Evolutionary conservation across 2,888 invertebrate species (phyloP).

Genomic region (Cantharis rustica): DNA sequence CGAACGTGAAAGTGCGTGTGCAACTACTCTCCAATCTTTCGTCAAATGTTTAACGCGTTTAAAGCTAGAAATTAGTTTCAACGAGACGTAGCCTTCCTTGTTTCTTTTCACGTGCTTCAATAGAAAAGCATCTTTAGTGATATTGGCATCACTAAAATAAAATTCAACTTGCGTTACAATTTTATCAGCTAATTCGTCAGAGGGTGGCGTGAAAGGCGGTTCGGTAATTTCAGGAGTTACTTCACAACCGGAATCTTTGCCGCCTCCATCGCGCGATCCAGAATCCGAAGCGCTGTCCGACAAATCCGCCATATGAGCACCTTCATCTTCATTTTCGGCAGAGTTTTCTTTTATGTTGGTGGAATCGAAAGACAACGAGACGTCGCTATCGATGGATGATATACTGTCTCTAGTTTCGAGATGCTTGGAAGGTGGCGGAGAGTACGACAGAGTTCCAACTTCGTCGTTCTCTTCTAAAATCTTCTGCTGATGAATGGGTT

Average conservation of each 20-base stretch:
- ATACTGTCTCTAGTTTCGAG: constrained; percentile 65
- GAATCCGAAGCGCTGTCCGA: constrained; percentile 70
- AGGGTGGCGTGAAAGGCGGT: constrained; percentile 70
- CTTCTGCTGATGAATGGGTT: constrained; percentile 46
- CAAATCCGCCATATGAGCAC: constrained; percentile 64
- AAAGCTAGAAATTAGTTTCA: constrained; percentile 94
- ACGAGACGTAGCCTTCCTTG: constrained; percentile 93
- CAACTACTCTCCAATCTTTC: constrained; percentile 92
- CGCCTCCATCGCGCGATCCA: constrained; percentile 65
- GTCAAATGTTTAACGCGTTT: constrained; percentile 93
- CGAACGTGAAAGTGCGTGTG: constrained; percentile 79
- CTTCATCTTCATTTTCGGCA: constrained; percentile 61
- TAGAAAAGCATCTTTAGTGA: constrained; percentile 93
- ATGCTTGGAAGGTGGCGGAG: constrained; percentile 56
- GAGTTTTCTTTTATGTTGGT: constrained; percentile 38
- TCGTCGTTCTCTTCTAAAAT: constrained; percentile 51
- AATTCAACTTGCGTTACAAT: constrained; percentile 91
- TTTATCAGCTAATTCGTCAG: constrained; percentile 76
- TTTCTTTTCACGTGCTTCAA: constrained; percentile 93
- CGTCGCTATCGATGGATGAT: constrained; percentile 66
- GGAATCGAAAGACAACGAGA: constrained; percentile 61
- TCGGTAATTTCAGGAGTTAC: constrained; percentile 60
- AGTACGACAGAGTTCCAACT: constrained; percentile 49
- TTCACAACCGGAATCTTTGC: constrained; percentile 73
- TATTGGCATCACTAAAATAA: constrained; percentile 94